Percentiles rank a stretch among this genome's conserved stretches.
These are phyloP conservation scores for Thamnophis sirtalis DNA, from an alignment of 2,113 vertebrate species.

Conservation along the genomic window DNA sequence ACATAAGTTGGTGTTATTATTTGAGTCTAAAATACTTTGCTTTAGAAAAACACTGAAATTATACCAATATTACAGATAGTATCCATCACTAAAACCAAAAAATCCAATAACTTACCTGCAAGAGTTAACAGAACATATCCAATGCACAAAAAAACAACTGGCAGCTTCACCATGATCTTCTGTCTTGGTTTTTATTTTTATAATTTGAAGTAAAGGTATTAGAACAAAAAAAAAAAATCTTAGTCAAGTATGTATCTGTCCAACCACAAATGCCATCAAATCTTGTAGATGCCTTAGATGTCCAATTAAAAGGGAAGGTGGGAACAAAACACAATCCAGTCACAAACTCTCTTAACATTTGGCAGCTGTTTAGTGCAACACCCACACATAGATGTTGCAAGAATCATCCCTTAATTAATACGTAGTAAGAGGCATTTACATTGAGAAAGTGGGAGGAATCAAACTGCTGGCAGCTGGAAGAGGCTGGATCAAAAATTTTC, in stretches of 20 bases:
- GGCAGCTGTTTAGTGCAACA: background rate
- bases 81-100: background rate
- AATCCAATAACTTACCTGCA: conserved; percentile 43
- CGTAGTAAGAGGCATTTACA: background rate
- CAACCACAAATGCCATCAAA: background rate
- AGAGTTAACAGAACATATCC: conserved; percentile 43
- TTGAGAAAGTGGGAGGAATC: background rate
- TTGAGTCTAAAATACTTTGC: background rate
- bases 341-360: background rate
- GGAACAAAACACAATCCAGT: background rate
- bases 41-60: background rate
- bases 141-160: conserved; percentile 35
- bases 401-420: conserved; percentile 19
- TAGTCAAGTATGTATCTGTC: background rate
- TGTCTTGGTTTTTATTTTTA: background rate
- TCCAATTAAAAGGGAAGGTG: background rate
- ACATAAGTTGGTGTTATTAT: background rate
- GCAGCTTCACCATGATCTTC: conserved; percentile 49
- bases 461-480: conserved; percentile 33
- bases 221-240: background rate
- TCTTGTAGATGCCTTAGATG: background rate
- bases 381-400: background rate
- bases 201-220: background rate
- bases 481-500: accelerated
- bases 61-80: background rate